A percentile compares a stretch with the other conserved stretches of the same genome.
Conservation (phyloP, 2,888 invertebrate genomes). For the Meiosimyza platycephala region DNA sequence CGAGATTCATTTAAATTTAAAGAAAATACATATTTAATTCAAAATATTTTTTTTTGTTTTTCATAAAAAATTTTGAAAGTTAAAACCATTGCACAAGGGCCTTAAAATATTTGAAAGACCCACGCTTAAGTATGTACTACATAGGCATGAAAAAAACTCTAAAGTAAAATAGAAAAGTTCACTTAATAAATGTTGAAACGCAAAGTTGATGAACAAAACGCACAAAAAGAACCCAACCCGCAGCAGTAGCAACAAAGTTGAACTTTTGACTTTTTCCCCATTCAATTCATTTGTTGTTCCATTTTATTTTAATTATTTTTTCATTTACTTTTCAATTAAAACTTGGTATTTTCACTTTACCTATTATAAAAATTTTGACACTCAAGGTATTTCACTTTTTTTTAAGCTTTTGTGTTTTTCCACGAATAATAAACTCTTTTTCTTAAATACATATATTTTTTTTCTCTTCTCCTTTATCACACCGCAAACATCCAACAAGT, state of each 20-base stretch:
- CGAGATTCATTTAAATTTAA: slow-evolving; percentile 6
- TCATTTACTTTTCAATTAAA: slow-evolving; percentile 18
- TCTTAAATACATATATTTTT: slow-evolving; percentile 27
- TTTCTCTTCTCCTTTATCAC: slow-evolving; percentile 37
- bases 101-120: background rate
- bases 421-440: slow-evolving; percentile 29
- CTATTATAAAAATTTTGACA: background rate
- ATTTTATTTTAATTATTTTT: slow-evolving; percentile 1
- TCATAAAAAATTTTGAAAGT: slow-evolving; percentile 10
- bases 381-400: slow-evolving; percentile 14
- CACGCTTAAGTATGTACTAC: background rate
- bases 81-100: background rate
- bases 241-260: slow-evolving; percentile 37
- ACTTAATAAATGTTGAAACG: background rate
- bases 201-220: slow-evolving; percentile 14
- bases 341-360: slow-evolving; percentile 25
- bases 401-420: slow-evolving; percentile 23
- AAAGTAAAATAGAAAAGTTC: background rate
- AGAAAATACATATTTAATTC: slow-evolving; percentile 1
- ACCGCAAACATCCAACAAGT: slow-evolving; percentile 62
- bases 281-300: slow-evolving; percentile 4
- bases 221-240: slow-evolving; percentile 10
- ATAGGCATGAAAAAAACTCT: background rate
- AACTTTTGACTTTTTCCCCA: slow-evolving; percentile 39
- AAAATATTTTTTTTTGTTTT: slow-evolving; percentile 1